Conservation (phyloP, 2,888 invertebrate genomes). For the Eurois occulta region DNA sequence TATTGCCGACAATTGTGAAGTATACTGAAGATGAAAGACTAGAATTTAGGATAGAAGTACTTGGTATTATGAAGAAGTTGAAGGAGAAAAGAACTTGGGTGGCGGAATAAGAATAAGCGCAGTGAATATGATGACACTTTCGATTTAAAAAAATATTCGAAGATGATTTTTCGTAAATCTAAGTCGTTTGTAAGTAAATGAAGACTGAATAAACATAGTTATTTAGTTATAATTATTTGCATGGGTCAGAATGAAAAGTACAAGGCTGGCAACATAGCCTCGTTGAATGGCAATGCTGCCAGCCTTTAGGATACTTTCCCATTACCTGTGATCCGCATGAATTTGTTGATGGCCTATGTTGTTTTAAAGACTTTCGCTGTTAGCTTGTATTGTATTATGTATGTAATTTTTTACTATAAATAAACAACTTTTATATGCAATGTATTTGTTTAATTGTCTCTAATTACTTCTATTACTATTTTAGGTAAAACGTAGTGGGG, state of each 20-base stretch:
- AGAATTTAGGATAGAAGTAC: conserved; percentile 85
- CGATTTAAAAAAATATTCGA: background rate
- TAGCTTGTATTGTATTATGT: too few species aligned
- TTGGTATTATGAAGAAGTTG: conserved; percentile 83
- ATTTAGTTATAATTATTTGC: background rate
- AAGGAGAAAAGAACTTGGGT: conserved; percentile 79
- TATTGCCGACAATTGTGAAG: conserved; percentile 84
- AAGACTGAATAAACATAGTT: conserved; percentile 29
- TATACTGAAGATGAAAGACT: conserved; percentile 85
- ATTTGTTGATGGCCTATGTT: background rate
- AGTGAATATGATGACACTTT: background rate
- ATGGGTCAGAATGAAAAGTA: background rate
- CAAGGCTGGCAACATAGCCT: background rate
- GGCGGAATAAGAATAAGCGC: conserved; percentile 33
- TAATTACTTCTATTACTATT: background rate
- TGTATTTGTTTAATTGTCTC: background rate
- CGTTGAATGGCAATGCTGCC: background rate
- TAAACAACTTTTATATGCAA: background rate
- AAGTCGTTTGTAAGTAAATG: conserved; percentile 12
- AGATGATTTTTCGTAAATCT: background rate
- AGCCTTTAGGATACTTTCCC: background rate
- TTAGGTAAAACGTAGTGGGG: background rate
- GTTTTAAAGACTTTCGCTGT: background rate
- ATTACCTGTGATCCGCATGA: background rate
- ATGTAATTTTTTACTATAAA: background rate